Percentiles rank a stretch among this genome's conserved stretches.
These are phyloP conservation scores for Andricus grossulariae DNA, from an alignment of 1,140 invertebrate species.

Conservation along the genomic window DNA sequence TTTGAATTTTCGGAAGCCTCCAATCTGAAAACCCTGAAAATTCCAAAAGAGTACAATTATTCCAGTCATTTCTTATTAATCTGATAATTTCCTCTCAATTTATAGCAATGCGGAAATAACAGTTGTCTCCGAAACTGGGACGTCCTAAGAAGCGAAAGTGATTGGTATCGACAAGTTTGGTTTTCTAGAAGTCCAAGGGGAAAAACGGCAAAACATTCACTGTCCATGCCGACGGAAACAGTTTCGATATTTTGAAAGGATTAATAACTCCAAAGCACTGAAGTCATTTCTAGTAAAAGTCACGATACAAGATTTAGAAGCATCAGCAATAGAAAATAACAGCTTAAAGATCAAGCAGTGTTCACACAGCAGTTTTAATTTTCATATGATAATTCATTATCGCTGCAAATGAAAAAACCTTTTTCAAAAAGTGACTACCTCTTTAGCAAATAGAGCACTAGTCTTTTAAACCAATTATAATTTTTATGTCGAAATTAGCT, in stretches of 20 bases:
- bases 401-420: neutral
- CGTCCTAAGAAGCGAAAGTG: constrained; percentile 77
- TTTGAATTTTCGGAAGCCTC: too few species aligned
- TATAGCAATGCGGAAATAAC: constrained; percentile 83
- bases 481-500: neutral
- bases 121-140: constrained; percentile 79
- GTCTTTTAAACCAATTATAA: neutral
- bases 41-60: constrained; percentile 33
- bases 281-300: neutral
- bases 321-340: neutral
- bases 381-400: neutral
- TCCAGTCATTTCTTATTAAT: neutral
- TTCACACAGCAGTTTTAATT: neutral
- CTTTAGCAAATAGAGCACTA: too few species aligned
- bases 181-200: constrained; percentile 86
- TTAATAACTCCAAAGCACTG: constrained; percentile 80
- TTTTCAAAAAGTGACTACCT: neutral
- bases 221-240: constrained; percentile 96
- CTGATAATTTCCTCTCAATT: constrained; percentile 51
- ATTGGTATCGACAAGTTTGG: constrained; percentile 91
- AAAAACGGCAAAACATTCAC: constrained; percentile 79
- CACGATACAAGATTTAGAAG: neutral
- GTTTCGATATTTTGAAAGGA: constrained; percentile 94
- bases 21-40: neutral
- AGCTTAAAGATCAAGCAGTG: neutral